A percentile compares a stretch with the other conserved stretches of the same genome.
These are phyloP conservation scores for Clarias pachynema DNA, from an alignment of 2,797 vertebrate species.

Conservation along the genomic window DNA sequence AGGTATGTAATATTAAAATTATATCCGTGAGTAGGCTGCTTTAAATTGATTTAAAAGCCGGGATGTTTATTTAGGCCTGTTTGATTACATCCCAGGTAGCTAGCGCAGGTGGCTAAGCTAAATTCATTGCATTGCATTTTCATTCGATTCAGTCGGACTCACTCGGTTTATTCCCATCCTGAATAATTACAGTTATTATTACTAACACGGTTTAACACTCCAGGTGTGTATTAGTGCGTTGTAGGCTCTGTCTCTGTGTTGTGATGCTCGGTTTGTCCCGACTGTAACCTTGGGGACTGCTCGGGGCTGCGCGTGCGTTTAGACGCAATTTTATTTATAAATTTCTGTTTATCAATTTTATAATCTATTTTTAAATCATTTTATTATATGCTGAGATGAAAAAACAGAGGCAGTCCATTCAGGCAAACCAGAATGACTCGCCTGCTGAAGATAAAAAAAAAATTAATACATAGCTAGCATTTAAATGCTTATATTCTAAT, in stretches of 20 bases:
- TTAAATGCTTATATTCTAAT: no score
- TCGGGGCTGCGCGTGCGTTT: not conserved
- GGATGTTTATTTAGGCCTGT: slow-evolving; percentile 13
- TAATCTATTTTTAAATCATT: not conserved
- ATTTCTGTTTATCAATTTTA: not conserved
- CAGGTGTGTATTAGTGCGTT: not conserved
- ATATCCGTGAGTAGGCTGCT: not conserved
- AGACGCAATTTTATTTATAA: not conserved
- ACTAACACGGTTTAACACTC: not conserved
- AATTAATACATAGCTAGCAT: not conserved
- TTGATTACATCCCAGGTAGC: not conserved
- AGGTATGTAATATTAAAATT: slow-evolving; percentile 61
- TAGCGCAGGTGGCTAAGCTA: slow-evolving; percentile 3
- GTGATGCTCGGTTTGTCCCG: slow-evolving; percentile 1
- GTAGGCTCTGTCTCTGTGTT: not conserved
- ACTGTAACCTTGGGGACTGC: slow-evolving; percentile 30
- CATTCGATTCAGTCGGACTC: not conserved
- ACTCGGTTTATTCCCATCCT: not conserved
- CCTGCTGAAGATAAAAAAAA: not conserved
- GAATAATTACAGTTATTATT: not conserved
- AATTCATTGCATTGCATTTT: not conserved
- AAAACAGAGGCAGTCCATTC: not conserved
- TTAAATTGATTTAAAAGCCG: not conserved
- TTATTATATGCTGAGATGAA: not conserved
- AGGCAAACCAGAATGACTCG: not conserved